Evolutionary conservation across 2,113 vertebrate genomes (phyloP).

Genomic region (Rhinoderma darwinii): DNA sequence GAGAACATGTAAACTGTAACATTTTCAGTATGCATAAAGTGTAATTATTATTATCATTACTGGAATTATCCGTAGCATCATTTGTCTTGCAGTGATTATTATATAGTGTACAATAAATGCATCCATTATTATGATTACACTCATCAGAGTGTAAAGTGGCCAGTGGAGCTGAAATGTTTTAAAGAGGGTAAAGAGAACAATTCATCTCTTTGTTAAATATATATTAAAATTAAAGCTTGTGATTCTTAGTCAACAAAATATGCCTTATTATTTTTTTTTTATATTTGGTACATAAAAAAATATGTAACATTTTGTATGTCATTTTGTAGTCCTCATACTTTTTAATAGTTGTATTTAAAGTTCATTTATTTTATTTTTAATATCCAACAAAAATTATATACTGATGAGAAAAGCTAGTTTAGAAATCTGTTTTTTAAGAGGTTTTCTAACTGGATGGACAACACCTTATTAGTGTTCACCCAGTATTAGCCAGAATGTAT

Average conservation of each 20-base stretch:
- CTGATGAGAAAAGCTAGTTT: too few relatives aligned
- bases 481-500: too few relatives aligned
- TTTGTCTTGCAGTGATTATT: constrained; percentile 31
- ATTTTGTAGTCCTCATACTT: too few relatives aligned
- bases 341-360: too few relatives aligned
- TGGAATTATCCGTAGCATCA: constrained; percentile 30
- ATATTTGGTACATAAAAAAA: too few relatives aligned
- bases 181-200: constrained; percentile 4
- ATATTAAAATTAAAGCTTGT: neutral
- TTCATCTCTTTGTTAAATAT: neutral
- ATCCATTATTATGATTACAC: constrained; percentile 6
- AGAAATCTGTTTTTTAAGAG: too few relatives aligned
- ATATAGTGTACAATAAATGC: constrained; percentile 15
- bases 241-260: neutral
- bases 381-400: too few relatives aligned
- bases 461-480: too few relatives aligned
- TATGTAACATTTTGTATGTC: too few relatives aligned
- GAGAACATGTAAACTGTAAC: constrained; percentile 45
- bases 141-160: neutral
- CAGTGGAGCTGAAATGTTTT: neutral
- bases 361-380: too few relatives aligned
- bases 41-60: constrained; percentile 47
- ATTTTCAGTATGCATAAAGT: constrained; percentile 18
- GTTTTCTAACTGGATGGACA: too few relatives aligned
- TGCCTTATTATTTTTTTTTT: too few relatives aligned